Evolutionary conservation across 2,113 vertebrate genomes (phyloP), one percentile per base, ranked within the genome.

Genomic region (Solea senegalensis): DNA sequence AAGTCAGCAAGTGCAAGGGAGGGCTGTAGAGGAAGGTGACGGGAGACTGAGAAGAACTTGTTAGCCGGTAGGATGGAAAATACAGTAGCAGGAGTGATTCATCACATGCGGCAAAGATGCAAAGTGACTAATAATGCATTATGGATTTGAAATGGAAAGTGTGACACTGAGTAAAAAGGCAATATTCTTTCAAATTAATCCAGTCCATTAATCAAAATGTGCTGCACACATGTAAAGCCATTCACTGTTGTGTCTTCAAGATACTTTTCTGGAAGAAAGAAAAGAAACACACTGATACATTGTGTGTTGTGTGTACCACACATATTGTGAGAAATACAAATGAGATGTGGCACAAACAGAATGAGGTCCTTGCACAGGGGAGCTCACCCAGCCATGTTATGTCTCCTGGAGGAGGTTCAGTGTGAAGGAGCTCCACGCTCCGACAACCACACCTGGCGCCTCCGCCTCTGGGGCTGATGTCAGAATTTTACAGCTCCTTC

Each of bases 381-480:
- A 69, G 65, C 5, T 82, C 76, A 82, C 53, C 63, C 80, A 73
- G 65, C 76, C 82, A 66, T 76, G 82, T 69, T 75, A 54, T 61
- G 61, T 59, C 82, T 82, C 66, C 81, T 66, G 72, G 68, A 86
- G 72, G 69, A 86, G 78, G 68, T 53, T 27, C 60, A 66, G 73
- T 51, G 63, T 56, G 63, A 78, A 68, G 67, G 51, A 75, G 84
- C 75, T 63, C 72, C 73, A 76, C 27, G 70, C 85, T 80, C 72
- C 59, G n/a, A 59, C 77, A 74, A 69, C 28, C 65, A 65, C 83
- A 90, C 90, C 86, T 87, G 88, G 65, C 86, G 74, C 40, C 65
- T 66, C 51, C 48, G 70, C 79, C 66, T 60, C 64, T 41, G 50
- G 61, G 72, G 43, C 67, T 7, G 66, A 48, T 69, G 66, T 58